Conservation (phyloP, 2,797 vertebrate genomes). For the Rhinella marina region DNA sequence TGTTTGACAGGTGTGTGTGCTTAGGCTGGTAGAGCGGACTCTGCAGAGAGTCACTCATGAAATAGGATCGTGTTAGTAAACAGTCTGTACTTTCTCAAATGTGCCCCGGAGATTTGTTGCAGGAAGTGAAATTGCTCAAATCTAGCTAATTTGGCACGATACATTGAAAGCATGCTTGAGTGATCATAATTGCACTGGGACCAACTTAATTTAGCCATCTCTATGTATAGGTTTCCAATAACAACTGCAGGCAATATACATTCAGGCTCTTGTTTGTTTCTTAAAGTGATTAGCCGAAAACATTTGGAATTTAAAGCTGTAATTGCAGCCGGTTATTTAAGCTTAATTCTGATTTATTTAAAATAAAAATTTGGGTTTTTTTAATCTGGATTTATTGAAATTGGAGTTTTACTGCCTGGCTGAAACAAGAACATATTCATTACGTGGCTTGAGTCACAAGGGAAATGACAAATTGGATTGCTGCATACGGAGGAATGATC, state of each 20-base stretch:
- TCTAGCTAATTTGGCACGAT: constrained; percentile 86
- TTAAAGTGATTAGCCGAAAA: constrained; percentile 80
- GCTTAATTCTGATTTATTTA: constrained; percentile 76
- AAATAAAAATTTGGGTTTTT: constrained; percentile 67
- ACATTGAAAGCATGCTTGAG: constrained; percentile 81
- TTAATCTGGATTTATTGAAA: constrained; percentile 68
- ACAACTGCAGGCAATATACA: constrained; percentile 80
- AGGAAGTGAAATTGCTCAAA: constrained; percentile 89
- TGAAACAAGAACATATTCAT: constrained; percentile 5
- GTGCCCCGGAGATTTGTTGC: constrained; percentile 78
- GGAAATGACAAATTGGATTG: constrained; percentile 37
- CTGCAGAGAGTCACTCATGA: constrained; percentile 70
- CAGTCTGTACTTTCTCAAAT: constrained; percentile 88
- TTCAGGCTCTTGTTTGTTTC: constrained; percentile 77
- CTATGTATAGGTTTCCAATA: constrained; percentile 78
- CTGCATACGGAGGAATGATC: not conserved
- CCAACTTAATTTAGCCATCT: constrained; percentile 80
- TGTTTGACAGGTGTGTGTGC: constrained; percentile 82
- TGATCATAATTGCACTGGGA: constrained; percentile 83
- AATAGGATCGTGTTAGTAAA: constrained; percentile 88
- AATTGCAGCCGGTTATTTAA: constrained; percentile 77
- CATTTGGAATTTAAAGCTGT: constrained; percentile 77
- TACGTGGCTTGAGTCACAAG: constrained; percentile 15
- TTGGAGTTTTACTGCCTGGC: constrained; percentile 51
- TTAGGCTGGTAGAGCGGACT: constrained; percentile 64